These are phyloP conservation scores for Hydra vulgaris DNA, from an alignment of 30 jellyfish, hydroid and myxozoan genomes.

Conservation along the genomic window DNA sequence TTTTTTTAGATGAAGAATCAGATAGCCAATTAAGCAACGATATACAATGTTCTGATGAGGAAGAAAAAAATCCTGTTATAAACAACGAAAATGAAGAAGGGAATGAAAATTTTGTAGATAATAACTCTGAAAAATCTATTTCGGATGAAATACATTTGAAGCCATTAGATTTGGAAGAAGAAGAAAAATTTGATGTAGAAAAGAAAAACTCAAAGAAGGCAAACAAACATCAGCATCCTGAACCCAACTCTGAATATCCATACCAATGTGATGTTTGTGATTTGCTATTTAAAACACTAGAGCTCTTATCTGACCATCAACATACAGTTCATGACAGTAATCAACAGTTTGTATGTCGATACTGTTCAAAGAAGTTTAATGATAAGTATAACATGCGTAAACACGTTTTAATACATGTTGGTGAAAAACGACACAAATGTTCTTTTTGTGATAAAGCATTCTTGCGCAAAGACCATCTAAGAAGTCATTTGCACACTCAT, in stretches of 20 bases:
- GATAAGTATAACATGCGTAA: slow-evolving; percentile 38
- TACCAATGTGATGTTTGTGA: slow-evolving; percentile 37
- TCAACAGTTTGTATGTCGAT: slow-evolving; percentile 37
- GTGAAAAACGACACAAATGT: slow-evolving; percentile 42
- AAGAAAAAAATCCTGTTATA: neutral
- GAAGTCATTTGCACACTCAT: slow-evolving; percentile 40
- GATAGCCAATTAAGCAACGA: neutral
- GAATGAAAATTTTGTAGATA: neutral
- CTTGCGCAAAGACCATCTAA: slow-evolving; percentile 27
- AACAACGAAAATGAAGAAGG: neutral
- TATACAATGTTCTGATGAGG: neutral
- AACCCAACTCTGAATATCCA: slow-evolving; percentile 27
- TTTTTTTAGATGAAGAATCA: neutral
- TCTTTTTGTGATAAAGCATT: slow-evolving; percentile 34
- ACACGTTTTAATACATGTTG: slow-evolving; percentile 38
- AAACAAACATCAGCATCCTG: slow-evolving; percentile 41
- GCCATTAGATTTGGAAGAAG: neutral
- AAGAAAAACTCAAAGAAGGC: slow-evolving; percentile 4
- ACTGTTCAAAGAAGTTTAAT: slow-evolving; percentile 27
- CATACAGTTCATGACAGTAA: slow-evolving; percentile 26
- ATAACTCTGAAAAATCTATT: neutral
- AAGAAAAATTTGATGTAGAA: neutral
- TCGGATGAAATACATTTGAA: neutral
- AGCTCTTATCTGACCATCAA: slow-evolving; percentile 30
- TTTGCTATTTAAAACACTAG: slow-evolving; percentile 25